Evolutionary conservation across 2,888 invertebrate genomes (phyloP).

Genomic region (Trileptium ribeirensis): DNA sequence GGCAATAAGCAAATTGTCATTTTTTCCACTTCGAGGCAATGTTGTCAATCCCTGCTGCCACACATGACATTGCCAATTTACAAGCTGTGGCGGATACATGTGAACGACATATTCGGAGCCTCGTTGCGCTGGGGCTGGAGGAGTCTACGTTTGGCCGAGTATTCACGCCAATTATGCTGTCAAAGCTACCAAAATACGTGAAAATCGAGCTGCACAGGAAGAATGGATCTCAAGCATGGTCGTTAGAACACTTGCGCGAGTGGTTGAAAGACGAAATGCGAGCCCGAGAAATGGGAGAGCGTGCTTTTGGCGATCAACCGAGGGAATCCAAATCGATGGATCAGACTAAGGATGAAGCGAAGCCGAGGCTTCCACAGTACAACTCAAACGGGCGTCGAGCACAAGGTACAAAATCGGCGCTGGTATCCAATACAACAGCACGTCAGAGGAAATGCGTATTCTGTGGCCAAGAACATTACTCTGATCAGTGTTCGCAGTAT

Average conservation of each 20-base stretch:
- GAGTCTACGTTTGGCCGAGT: background rate
- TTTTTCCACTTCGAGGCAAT: background rate
- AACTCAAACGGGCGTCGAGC: no score
- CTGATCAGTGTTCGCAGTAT: slow-evolving; percentile 14
- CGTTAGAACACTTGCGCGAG: background rate
- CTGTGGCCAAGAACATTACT: slow-evolving; percentile 1
- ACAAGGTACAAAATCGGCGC: background rate
- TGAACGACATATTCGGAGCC: background rate
- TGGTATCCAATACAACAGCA: background rate
- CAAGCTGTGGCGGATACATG: background rate
- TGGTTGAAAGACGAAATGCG: background rate
- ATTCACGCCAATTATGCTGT: background rate
- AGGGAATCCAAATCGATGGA: no score
- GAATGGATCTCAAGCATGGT: background rate
- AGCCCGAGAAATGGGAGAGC: background rate
- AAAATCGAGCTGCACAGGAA: background rate
- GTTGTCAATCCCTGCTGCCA: background rate
- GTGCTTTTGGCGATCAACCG: background rate
- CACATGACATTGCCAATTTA: background rate
- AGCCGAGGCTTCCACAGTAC: no score
- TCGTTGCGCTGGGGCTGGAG: background rate
- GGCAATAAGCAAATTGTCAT: background rate
- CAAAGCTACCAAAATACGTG: background rate
- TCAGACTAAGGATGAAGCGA: no score
- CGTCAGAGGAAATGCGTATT: background rate